Evolutionary conservation across 2,888 invertebrate genomes (phyloP).

Genomic region (Thysanoteuthis rhombus): DNA sequence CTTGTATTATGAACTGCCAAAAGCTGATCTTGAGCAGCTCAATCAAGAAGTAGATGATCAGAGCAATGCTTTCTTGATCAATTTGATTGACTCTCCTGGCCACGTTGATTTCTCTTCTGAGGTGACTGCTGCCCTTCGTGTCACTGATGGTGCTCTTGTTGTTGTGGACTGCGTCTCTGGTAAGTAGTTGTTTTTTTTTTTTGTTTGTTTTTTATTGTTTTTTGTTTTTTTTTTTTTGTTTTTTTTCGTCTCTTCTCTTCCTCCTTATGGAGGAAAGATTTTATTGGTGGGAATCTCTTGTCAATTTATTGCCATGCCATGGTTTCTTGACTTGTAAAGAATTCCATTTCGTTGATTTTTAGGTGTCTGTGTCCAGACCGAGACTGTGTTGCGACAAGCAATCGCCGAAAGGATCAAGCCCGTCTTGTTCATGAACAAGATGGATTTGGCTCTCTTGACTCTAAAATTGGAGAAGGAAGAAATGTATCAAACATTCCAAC

Average conservation of each 20-base stretch:
- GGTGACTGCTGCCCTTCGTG: conserved; percentile 99
- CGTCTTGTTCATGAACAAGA: conserved; percentile 99
- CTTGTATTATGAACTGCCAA: conserved; percentile 96
- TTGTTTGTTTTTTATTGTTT: neutral
- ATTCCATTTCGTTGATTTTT: conserved; percentile 37
- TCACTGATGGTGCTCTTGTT: conserved; percentile 99
- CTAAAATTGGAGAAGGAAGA: conserved; percentile 96
- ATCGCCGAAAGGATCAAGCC: conserved; percentile 99
- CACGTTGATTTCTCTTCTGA: conserved; percentile 99
- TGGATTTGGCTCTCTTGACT: conserved; percentile 98
- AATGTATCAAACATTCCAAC: conserved; percentile 98
- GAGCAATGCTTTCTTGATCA: conserved; percentile 95
- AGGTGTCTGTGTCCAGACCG: conserved; percentile 99
- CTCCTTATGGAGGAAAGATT: too few species aligned
- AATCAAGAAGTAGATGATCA: conserved; percentile 77
- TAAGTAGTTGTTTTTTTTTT: conserved; percentile 69
- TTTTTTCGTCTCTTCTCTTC: too few species aligned
- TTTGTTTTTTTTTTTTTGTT: too few species aligned
- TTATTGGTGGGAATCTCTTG: neutral
- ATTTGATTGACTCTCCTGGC: conserved; percentile 99
- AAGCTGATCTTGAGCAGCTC: conserved; percentile 94
- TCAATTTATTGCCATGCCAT: neutral
- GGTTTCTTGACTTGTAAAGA: neutral
- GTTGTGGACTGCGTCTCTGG: conserved; percentile 99
- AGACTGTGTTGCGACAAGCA: conserved; percentile 99